Base-by-base conservation (phyloP, 2,113 vertebrate species). In the Collichthys lucidus region DNA sequence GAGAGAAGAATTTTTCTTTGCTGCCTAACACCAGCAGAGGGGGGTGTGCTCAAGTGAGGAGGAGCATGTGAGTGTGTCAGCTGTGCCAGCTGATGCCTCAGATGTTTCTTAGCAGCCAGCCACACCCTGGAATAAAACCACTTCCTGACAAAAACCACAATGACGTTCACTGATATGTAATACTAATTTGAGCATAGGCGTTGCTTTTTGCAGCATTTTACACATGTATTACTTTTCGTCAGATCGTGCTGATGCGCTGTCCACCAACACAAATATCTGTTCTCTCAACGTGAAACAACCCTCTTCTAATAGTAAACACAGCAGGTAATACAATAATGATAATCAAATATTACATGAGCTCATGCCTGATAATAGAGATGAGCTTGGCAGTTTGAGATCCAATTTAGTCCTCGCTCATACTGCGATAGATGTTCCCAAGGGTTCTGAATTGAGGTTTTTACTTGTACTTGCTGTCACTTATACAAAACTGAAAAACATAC, bases 11-110 rank as follows among this genome's bases (percentile, higher is more conserved):
- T 72, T 65, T n/a, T 70, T 75, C 68, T 86, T 86, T 92, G 81
- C 88, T 72, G 79, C 52, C 67, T 74, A n/a, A 79, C 70, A 80
- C 89, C 92, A 93, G 93, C 86, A 94, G 94, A 93, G 92, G 93
- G 92, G 62, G 91, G 19, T 93, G 87, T 90, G 78, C 83, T 90
- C 87, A 87, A 90, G 86, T 90, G 65, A 82, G 70, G 89, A 75
- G 46, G 62, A 79, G 80, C 47, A n/a, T 55, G 61, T 2, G 56
- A 80, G 67, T 11, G 68, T 70, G 50, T 70, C 66, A 67, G 80
- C 64, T 80, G 65, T 63, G 60, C 47, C 20, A 26, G 52, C 31
- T 74, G 79, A 61, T 84, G 73, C 67, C 16, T 75, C 15, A 4
- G 65, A 80, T 74, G 70, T 60, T 72, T 80, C 67, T 62, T 1